These are phyloP conservation scores for Acrocephalus arundinaceus DNA, from an alignment of 2,113 vertebrate genomes.

Conservation along the genomic window DNA sequence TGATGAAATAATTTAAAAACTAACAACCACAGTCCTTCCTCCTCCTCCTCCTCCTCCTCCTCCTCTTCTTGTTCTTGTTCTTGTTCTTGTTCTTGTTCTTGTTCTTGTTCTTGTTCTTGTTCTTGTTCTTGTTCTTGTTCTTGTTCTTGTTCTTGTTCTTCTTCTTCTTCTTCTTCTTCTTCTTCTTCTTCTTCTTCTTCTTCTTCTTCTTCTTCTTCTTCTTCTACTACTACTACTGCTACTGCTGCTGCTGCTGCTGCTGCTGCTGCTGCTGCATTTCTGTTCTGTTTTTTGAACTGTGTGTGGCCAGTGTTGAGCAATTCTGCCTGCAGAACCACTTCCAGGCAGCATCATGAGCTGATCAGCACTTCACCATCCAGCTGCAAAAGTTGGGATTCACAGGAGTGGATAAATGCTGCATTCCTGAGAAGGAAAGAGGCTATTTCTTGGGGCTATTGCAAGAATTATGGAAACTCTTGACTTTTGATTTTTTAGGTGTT, in stretches of 20 bases:
- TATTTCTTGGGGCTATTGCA: not conserved
- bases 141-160: too few relatives aligned
- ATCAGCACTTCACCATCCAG: too few relatives aligned
- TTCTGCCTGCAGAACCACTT: not conserved
- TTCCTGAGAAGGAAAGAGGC: not conserved
- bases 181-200: too few relatives aligned
- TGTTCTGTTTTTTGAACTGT: not conserved
- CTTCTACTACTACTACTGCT: not conserved
- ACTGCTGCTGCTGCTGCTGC: too few relatives aligned
- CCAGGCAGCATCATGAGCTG: not conserved
- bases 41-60: too few relatives aligned
- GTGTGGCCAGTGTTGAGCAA: not conserved
- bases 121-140: too few relatives aligned
- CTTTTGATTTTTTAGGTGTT: not conserved
- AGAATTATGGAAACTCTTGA: not conserved
- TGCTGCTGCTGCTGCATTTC: not conserved
- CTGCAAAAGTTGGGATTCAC: fast-evolving
- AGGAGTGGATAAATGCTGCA: fast-evolving
- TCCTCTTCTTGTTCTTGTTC: too few relatives aligned
- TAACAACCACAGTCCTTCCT: not conserved
- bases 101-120: too few relatives aligned
- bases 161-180: not conserved
- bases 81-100: too few relatives aligned
- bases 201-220: not conserved
- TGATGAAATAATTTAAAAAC: not conserved